Evolutionary conservation across 2,113 vertebrate genomes (phyloP), one percentile per base, ranked within the genome.

Genomic region (Ailuropoda melanoleuca): DNA sequence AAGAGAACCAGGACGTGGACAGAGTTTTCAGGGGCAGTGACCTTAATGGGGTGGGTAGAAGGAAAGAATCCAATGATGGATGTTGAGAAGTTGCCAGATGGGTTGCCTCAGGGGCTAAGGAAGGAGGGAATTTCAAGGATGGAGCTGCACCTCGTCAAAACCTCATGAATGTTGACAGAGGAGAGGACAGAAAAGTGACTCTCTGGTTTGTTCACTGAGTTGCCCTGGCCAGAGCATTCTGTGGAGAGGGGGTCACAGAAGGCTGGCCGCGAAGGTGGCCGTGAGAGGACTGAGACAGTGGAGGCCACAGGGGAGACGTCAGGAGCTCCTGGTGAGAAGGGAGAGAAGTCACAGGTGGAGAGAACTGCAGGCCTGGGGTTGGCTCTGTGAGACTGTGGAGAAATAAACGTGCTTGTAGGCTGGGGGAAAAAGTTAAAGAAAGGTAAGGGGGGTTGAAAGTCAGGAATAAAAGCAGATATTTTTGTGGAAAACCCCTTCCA

Each of bases 231-330:
- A 43, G 39, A 55, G 60, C 9, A 6, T 37, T 43, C 34, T 29
- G 70, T 11, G 23, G 74, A 50, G 66, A 53, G 24, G 29, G 18
- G 43, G 37, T 3, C 17, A 24, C 29, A 77, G 31, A 55, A 56
- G 37, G 11, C 56, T 29, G 53, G 34, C 34, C 15, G 48, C 6
- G 3, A 34, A 53, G 7, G 12, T 21, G 17, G 34, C 4, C 4
- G 0, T 6, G 26, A 84, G 77, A 43, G 6, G 17, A 17, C 39
- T 3, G 66, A 82, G 50, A 29, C 18, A 14, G 23, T 0, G 9
- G 3, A 1, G 46, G 5, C 53, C 7, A 0, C 0, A 4, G 29
- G 46, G 11, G 21, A 60, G 15, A 6, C 4, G 31, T 19, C 43
- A n/a, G 58, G 82, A 18, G 6, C 31, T 23, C n/a, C 18, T 34